phyloP scores from a whole-genome alignment of 2,797 vertebrate genomes.

The Acipenser oxyrinchus region DNA sequence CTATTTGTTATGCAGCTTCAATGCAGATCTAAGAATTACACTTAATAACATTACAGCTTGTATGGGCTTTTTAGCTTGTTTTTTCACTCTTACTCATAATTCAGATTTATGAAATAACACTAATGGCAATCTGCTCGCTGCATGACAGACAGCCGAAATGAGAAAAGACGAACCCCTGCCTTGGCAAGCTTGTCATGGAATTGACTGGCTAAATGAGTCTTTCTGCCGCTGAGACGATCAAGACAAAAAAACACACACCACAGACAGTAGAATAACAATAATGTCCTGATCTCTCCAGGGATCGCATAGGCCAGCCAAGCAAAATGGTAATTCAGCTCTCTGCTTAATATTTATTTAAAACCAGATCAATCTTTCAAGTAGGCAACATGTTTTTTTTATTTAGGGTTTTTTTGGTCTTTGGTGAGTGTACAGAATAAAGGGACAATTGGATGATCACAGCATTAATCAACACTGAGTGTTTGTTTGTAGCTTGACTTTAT shows the following conservation, averaged over 20 bases:
- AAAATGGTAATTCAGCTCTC: conserved; percentile 26
- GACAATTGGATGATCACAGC: conserved; percentile 42
- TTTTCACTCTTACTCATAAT: conserved; percentile 31
- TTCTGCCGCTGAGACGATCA: conserved; percentile 21
- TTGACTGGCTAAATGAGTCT: conserved; percentile 1
- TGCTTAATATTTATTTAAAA: conserved; percentile 34
- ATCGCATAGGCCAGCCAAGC: conserved; percentile 21
- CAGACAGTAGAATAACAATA: conserved; percentile 43
- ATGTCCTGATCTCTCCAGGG: conserved; percentile 37
- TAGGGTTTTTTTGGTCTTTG: conserved; percentile 11
- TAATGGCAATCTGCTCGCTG: conserved; percentile 43
- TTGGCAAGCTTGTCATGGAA: conserved; percentile 1
- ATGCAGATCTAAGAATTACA: conserved; percentile 16
- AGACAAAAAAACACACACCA: conserved; percentile 23
- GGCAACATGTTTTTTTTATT: conserved; percentile 16
- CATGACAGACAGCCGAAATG: conserved; percentile 49
- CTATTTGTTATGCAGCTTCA: conserved; percentile 16
- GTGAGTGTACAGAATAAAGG: conserved; percentile 46
- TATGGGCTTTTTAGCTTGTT: not conserved
- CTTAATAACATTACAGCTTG: conserved; percentile 13
- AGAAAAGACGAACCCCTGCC: conserved; percentile 19
- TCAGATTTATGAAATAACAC: conserved; percentile 61
- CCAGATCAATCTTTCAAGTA: conserved; percentile 32
- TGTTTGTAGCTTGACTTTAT: too few relatives aligned
- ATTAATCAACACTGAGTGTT: not conserved